Evolutionary conservation across 1,140 invertebrate species (phyloP).

Genomic region (Drosophila serrata): DNA sequence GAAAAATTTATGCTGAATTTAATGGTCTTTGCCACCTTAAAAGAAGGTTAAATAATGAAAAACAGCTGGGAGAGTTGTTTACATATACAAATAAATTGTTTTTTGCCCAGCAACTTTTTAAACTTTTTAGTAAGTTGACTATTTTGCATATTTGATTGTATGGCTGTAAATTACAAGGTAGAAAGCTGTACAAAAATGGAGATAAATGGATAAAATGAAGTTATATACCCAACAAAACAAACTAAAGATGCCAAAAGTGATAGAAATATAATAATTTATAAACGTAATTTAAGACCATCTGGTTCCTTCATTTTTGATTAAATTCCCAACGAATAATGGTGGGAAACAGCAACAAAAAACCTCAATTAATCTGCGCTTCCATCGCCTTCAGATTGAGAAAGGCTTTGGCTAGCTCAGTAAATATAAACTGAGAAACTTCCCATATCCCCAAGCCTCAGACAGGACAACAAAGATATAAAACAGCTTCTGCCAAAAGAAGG

Average conservation of each 20-base stretch:
- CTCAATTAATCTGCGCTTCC: conserved; percentile 39
- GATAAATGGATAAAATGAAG: not conserved
- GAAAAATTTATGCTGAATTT: conserved; percentile 35
- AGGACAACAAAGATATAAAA: conserved; percentile 39
- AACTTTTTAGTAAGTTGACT: conserved; percentile 2
- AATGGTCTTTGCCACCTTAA: conserved; percentile 1
- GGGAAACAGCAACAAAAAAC: not conserved
- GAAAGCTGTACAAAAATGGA: not conserved
- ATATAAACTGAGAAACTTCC: conserved; percentile 38
- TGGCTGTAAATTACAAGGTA: not conserved
- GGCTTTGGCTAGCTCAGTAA: conserved; percentile 28
- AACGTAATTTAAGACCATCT: no score
- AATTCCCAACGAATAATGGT: not conserved
- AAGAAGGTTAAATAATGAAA: not conserved
- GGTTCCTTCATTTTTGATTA: not conserved
- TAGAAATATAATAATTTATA: not conserved
- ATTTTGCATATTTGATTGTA: conserved; percentile 32
- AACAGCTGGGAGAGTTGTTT: not conserved
- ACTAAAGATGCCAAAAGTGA: not conserved
- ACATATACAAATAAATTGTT: not conserved
- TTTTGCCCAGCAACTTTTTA: not conserved
- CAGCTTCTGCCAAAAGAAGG: conserved; percentile 16
- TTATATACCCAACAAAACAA: no score
- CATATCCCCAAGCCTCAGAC: conserved; percentile 31
- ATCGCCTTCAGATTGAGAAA: conserved; percentile 10